Base-by-base conservation (phyloP, 2,888 invertebrate species). In the Meloe dianella region DNA sequence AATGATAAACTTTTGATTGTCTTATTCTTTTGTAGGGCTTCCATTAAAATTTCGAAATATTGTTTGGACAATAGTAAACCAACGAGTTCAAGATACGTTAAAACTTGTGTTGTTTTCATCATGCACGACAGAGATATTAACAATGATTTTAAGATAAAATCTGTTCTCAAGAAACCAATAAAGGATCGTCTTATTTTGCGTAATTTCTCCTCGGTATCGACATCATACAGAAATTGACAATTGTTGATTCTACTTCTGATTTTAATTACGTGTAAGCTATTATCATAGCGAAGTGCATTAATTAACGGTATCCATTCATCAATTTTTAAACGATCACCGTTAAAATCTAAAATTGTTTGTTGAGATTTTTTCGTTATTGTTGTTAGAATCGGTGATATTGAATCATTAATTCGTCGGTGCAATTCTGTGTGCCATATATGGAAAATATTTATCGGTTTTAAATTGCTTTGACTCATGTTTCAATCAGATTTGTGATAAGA, bases 271-370 rank as follows among this genome's bases (percentile, higher is more conserved):
- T 91, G 90, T 5, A 94, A 85, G 67, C 90, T 90, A 60, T 90
- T 86, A 80, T 94, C 94, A 71, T 89, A 86, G 59, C 89, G 87
- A 6, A 94, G 82, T 0, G 93, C 91, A 74, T 91, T 91, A 60
- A 92, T 83, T 59, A 94, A 89, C 1, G 93, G 90, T 32, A 87
- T 85, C 93, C 93, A 94, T 72, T 94, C 93, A 68, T 87, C 89
- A 69, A 91, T 89, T 76, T 90, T 91, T 60, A 94, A 86, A 71
- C 92, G 88, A 78, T 94, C 93, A 61, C 90, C 91, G 71, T 88
- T 88, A 75, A 94, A 90, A 73, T 93, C 93, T 71, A 84, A 70
- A 7, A 83, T 78, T 9, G 81, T 83, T 61, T 81, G n/a, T n/a
- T n/a, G 79, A 70, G 79, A 80, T 72, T 82, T 83, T 17, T 79